Conservation (phyloP, 2,113 vertebrate species). For the Cyanistes caeruleus region DNA sequence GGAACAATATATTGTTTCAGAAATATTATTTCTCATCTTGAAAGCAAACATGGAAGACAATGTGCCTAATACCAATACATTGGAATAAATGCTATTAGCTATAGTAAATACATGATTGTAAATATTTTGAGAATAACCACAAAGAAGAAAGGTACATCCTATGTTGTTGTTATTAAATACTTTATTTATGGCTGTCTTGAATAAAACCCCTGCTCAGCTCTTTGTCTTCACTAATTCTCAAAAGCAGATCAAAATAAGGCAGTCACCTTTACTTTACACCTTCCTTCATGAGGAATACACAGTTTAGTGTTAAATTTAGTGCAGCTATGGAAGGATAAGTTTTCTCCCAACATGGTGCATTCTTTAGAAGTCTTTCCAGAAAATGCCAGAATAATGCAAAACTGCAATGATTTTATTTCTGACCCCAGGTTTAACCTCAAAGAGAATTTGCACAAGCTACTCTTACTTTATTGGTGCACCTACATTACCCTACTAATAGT, state of each 20-base stretch:
- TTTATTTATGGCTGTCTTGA: not conserved
- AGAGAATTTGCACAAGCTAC: not conserved
- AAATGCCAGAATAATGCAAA: not conserved
- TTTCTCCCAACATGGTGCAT: not conserved
- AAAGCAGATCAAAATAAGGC: not conserved
- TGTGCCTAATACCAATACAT: not conserved
- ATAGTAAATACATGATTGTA: not conserved
- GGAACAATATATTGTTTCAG: not conserved
- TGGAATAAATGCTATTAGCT: not conserved
- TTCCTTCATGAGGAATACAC: not conserved
- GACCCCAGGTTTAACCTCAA: not conserved
- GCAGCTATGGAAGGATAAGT: accelerated
- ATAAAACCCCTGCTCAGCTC: not conserved
- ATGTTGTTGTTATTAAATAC: not conserved
- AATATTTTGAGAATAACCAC: not conserved
- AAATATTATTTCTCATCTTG: not conserved
- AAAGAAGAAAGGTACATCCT: not conserved
- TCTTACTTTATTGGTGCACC: not conserved
- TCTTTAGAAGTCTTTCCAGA: not conserved
- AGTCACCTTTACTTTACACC: not conserved
- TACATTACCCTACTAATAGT: not conserved
- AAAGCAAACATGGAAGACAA: not conserved
- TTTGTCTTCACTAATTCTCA: not conserved
- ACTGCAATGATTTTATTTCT: not conserved
- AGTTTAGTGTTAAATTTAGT: not conserved